A percentile compares a stretch with the other conserved stretches of the same genome.
Evolutionary conservation across 1,140 invertebrate genomes (phyloP).

Genomic region (Drosophila sproati): DNA sequence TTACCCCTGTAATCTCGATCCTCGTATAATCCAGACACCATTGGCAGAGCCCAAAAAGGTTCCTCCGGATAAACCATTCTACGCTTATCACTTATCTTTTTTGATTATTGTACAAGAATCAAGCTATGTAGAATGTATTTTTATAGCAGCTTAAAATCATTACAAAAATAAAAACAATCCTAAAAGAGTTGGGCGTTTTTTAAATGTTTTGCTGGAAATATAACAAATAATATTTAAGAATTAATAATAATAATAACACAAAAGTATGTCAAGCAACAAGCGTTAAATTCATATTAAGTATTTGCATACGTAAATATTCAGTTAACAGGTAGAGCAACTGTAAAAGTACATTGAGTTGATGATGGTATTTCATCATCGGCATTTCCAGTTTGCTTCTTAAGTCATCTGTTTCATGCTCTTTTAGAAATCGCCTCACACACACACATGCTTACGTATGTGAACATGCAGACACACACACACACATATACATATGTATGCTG

Average conservation of each 20-base stretch:
- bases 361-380: slow-evolving; percentile 44
- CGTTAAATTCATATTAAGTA: not conserved
- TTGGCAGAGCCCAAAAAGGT: slow-evolving; percentile 82
- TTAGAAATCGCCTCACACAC: slow-evolving; percentile 37
- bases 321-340: slow-evolving; percentile 4
- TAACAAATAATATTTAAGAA: not conserved
- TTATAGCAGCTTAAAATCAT: slow-evolving; percentile 37
- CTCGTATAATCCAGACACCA: slow-evolving; percentile 78
- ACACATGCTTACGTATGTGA: not conserved
- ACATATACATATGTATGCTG: slow-evolving; percentile 1
- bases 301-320: not conserved
- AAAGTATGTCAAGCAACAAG: too few relatives aligned
- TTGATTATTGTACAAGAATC: slow-evolving; percentile 32
- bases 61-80: slow-evolving; percentile 83
- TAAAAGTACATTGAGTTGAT: slow-evolving; percentile 25
- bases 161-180: slow-evolving; percentile 19
- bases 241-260: not conserved
- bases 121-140: slow-evolving; percentile 12
- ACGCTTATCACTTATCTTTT: slow-evolving; percentile 17
- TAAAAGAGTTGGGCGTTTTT: slow-evolving; percentile 6
- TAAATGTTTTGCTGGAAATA: slow-evolving; percentile 18
- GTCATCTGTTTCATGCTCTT: slow-evolving; percentile 52
- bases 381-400: slow-evolving; percentile 57
- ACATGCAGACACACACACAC: slow-evolving; percentile 2
- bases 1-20: slow-evolving; percentile 79